These are phyloP conservation scores for Chanos chanos DNA, from an alignment of 2,797 vertebrate genomes.

Conservation along the genomic window DNA sequence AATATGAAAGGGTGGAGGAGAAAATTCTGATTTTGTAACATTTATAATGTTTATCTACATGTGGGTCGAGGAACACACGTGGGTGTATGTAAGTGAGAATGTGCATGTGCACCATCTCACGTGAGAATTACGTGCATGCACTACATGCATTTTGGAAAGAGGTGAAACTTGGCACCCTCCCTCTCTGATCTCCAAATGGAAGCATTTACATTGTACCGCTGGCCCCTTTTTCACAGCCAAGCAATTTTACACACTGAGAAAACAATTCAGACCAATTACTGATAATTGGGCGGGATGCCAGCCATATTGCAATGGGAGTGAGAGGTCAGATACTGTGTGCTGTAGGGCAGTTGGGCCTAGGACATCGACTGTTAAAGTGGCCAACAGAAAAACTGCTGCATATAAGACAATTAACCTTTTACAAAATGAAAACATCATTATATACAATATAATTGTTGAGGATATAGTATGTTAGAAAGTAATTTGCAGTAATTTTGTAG, in stretches of 20 bases:
- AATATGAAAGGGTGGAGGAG: too few species aligned
- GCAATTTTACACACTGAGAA: slow-evolving; percentile 82
- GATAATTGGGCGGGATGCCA: slow-evolving; percentile 81
- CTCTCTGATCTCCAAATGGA: slow-evolving; percentile 70
- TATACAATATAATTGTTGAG: neutral
- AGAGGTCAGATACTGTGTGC: slow-evolving; percentile 56
- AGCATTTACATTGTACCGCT: slow-evolving; percentile 77
- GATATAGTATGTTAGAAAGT: too few species aligned
- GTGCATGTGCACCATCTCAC: neutral
- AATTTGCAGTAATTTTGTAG: too few species aligned
- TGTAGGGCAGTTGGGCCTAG: slow-evolving; percentile 77
- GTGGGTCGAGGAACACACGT: too few species aligned
- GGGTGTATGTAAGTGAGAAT: too few species aligned
- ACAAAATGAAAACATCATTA: neutral
- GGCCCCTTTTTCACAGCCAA: slow-evolving; percentile 65
- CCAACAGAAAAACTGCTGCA: too few species aligned
- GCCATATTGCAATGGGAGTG: slow-evolving; percentile 64
- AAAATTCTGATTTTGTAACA: too few species aligned
- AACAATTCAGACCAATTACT: slow-evolving; percentile 85
- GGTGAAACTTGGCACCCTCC: slow-evolving; percentile 34
- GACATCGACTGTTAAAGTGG: slow-evolving; percentile 58
- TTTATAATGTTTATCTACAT: too few species aligned
- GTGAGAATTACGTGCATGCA: slow-evolving; percentile 37
- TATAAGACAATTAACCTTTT: too few species aligned
- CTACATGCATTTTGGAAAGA: too few species aligned